A percentile compares a stretch with the other conserved stretches of the same genome.
These are phyloP conservation scores for Sipunculus nudus DNA, from an alignment of 2,888 invertebrate genomes.

Conservation along the genomic window DNA sequence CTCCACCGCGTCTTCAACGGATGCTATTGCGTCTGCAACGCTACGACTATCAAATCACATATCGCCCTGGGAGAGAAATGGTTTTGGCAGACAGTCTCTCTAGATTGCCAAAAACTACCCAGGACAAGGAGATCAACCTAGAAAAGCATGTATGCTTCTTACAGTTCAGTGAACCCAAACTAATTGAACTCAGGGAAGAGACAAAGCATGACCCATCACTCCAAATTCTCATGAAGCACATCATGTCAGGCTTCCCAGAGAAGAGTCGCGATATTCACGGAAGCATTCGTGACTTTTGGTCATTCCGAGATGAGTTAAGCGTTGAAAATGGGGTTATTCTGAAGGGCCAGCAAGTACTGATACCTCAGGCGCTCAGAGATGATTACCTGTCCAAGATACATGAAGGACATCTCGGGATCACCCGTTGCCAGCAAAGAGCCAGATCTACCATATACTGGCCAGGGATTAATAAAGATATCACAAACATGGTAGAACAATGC, in stretches of 20 bases:
- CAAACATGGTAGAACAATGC: not conserved
- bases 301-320: constrained; percentile 19
- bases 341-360: constrained; percentile 24
- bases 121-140: constrained; percentile 9
- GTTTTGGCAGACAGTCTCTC: constrained; percentile 32
- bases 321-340: constrained; percentile 27
- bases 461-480: constrained; percentile 28
- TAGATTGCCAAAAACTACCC: constrained; percentile 21
- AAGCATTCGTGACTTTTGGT: constrained; percentile 18
- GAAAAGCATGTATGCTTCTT: constrained; percentile 17
- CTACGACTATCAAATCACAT: constrained; percentile 25
- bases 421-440: constrained; percentile 18
- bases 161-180: constrained; percentile 5
- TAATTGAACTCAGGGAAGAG: constrained; percentile 4
- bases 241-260: too few relatives aligned
- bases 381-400: constrained; percentile 22
- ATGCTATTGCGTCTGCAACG: constrained; percentile 29
- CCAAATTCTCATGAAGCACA: constrained; percentile 11
- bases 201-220: constrained; percentile 13
- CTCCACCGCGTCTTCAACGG: constrained; percentile 26
- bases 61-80: constrained; percentile 27
- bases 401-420: constrained; percentile 9
- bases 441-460: constrained; percentile 23
- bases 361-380: constrained; percentile 10
- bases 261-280: not conserved